These are phyloP conservation scores for Acrossocheilus fasciatus DNA, from an alignment of 2,797 vertebrate species.

Conservation along the genomic window DNA sequence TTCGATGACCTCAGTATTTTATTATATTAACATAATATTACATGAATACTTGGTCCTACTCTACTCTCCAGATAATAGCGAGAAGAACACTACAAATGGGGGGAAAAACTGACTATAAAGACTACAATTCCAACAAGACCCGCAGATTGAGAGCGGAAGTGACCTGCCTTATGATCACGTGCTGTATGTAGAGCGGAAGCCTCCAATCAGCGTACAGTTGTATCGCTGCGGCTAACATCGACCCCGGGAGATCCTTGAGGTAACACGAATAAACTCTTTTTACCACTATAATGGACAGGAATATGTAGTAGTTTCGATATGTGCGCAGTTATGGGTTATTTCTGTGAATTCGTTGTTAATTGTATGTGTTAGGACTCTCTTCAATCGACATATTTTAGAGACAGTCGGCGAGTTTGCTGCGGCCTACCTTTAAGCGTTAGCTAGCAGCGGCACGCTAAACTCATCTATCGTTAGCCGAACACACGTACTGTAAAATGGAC, in stretches of 20 bases:
- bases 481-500: not conserved
- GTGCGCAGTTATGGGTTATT: not conserved
- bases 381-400: not conserved
- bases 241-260: conserved; percentile 66
- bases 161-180: not conserved
- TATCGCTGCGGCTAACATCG: conserved; percentile 59
- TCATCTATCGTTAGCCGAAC: not conserved
- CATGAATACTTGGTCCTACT: not conserved
- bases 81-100: not conserved
- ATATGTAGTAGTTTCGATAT: not conserved
- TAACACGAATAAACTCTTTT: conserved; percentile 41
- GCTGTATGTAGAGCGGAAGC: conserved; percentile 29
- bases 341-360: not conserved
- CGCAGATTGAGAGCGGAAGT: not conserved
- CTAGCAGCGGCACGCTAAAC: conserved; percentile 1
- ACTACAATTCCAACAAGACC: conserved; percentile 46
- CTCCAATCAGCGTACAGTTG: conserved; percentile 49
- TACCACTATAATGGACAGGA: not conserved
- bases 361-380: not conserved
- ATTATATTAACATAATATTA: not conserved
- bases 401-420: conserved; percentile 9
- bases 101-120: not conserved
- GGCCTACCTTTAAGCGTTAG: conserved; percentile 60
- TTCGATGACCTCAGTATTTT: not conserved
- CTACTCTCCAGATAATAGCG: not conserved